Evolutionary conservation across 2,797 vertebrate genomes (phyloP), one percentile per base, ranked within the genome.

Genomic region (Falco columbarius): DNA sequence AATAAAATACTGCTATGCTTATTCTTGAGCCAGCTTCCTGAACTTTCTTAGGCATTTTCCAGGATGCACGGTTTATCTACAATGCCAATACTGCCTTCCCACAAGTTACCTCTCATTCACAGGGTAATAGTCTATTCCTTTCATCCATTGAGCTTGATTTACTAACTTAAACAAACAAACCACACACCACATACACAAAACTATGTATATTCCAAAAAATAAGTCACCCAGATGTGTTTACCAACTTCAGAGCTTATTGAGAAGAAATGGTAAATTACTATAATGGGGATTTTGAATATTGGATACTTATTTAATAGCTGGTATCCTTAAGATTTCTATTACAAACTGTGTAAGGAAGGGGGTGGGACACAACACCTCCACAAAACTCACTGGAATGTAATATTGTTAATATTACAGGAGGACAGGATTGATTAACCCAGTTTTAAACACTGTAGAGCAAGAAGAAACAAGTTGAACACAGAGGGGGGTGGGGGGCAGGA

Each of bases 401-500:
- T 44, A 52, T 24, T 44, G 4, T 24, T 29, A 65, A 44, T 20
- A 32, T 47, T 59, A 40, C 24, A 54, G 21, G 8, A 77, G 7
- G 6, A 67, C 29, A 23, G 29, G 63, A 42, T 7, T 47, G 29
- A 76, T 54, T n/a, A 70, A 42, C 23, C 36, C 5, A 42, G 12
- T 73, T 42, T 59, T 59, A 61, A 65, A 63, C 7, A 15, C 14
- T 51, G 20, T n/a, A 70, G 17, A 63, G 38, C 14, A 86, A 46
- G 38, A 54, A 80, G 34, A 58, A 38, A n/a, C 9, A 21, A 47
- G 20, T 30, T 32, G 65, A 58, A 20, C 46, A 46, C 13, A 34
- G 1, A 19, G 3, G 8, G 14, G 10, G 18, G 6, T 8, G 10
- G 12, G 27, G 12, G 20, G 20, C 7, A 40, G 34, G 8, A 12